phyloP scores from a whole-genome alignment of 2,888 invertebrate genomes.

The Hydrotaea diabolus region DNA sequence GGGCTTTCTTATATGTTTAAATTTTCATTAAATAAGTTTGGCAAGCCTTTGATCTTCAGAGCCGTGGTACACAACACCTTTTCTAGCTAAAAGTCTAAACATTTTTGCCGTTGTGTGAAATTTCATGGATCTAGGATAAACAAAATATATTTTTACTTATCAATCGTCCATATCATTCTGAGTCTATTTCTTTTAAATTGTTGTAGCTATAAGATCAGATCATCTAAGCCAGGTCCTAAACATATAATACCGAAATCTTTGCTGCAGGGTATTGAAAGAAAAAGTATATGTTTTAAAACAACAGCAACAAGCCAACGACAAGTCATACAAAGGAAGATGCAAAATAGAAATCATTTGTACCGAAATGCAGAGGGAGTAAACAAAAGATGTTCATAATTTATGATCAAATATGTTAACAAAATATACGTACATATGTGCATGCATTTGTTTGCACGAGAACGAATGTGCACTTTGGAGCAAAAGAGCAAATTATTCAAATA shows the following conservation, averaged over 20 bases:
- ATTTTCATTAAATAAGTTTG: too few species aligned
- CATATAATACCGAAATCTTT: neutral
- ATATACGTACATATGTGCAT: neutral
- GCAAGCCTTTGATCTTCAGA: too few species aligned
- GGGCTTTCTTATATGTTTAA: too few species aligned
- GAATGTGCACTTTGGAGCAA: conserved; percentile 39
- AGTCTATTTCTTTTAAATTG: too few species aligned
- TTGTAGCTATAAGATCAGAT: too few species aligned
- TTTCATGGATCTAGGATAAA: too few species aligned
- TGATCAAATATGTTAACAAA: conserved; percentile 45
- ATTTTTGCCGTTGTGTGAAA: too few species aligned
- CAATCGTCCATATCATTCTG: too few species aligned
- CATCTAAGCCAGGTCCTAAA: neutral
- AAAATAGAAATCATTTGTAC: conserved; percentile 23
- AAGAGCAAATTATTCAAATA: conserved; percentile 37
- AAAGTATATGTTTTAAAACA: conserved; percentile 31
- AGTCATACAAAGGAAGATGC: neutral
- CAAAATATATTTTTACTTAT: too few species aligned
- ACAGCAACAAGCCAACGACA: conserved; percentile 31
- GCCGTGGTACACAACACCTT: too few species aligned
- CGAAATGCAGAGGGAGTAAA: conserved; percentile 47
- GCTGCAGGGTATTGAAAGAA: neutral
- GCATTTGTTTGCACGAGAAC: neutral
- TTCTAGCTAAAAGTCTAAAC: too few species aligned
- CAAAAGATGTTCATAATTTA: conserved; percentile 66